Percentiles rank a stretch among this genome's conserved stretches.
phyloP scores from a whole-genome alignment of 1,140 invertebrate genomes.

The Stegodyphus dumicola region DNA sequence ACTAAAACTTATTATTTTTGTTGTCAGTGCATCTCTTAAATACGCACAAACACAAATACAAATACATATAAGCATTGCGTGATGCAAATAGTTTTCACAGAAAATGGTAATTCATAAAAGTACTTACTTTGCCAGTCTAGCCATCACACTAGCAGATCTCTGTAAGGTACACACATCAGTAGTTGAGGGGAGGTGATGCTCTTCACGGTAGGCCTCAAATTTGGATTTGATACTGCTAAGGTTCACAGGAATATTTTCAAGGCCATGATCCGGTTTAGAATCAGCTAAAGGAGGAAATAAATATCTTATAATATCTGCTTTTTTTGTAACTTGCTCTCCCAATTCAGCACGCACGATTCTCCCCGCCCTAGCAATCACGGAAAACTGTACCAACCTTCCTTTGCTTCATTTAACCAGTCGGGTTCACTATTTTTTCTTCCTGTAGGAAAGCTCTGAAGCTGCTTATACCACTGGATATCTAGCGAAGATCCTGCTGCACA shows the following conservation, averaged over 20 bases:
- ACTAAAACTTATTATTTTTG: too few relatives aligned
- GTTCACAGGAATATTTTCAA: slow-evolving; percentile 78
- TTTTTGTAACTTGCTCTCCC: too few relatives aligned
- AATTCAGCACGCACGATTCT: too few relatives aligned
- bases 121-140: slow-evolving; percentile 82
- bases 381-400: background rate
- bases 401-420: slow-evolving; percentile 28
- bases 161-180: slow-evolving; percentile 74
- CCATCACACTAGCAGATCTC: slow-evolving; percentile 80
- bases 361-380: too few relatives aligned
- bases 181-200: slow-evolving; percentile 73
- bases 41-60: too few relatives aligned
- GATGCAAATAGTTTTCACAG: too few relatives aligned
- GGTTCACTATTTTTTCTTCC: slow-evolving; percentile 16
- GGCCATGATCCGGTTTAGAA: slow-evolving; percentile 87
- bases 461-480: slow-evolving; percentile 44
- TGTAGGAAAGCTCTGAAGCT: slow-evolving; percentile 43
- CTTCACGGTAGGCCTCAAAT: slow-evolving; percentile 74
- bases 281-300: slow-evolving; percentile 75
- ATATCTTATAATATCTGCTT: background rate
- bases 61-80: too few relatives aligned
- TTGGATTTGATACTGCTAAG: slow-evolving; percentile 81
- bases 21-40: too few relatives aligned
- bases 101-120: too few relatives aligned
- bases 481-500: slow-evolving; percentile 18